Evolutionary conservation across 2,888 invertebrate genomes (phyloP).

Genomic region (Alcis repandata): DNA sequence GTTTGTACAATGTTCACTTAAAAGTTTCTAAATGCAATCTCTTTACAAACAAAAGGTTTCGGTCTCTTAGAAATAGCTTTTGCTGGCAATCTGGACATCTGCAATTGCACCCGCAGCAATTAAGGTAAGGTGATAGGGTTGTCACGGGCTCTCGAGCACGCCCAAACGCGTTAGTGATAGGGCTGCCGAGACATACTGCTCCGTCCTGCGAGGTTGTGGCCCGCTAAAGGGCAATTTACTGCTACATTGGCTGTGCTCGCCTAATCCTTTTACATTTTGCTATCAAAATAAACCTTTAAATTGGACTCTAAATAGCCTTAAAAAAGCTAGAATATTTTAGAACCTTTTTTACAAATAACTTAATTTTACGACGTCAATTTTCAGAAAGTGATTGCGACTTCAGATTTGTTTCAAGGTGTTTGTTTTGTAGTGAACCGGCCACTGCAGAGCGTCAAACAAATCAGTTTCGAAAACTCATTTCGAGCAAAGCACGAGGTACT

Average conservation of each 20-base stretch:
- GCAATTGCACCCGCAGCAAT: constrained; percentile 44
- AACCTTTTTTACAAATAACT: too few species aligned
- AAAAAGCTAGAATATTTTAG: neutral
- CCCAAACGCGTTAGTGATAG: neutral
- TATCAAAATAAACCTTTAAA: neutral
- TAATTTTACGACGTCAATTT: too few species aligned
- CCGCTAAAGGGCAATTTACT: constrained; percentile 55
- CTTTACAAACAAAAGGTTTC: neutral
- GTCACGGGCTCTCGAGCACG: constrained; percentile 4
- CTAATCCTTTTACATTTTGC: neutral
- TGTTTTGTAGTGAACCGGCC: neutral
- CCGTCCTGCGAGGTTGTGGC: neutral
- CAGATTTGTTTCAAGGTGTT: neutral
- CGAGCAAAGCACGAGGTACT: constrained; percentile 18
- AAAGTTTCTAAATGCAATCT: neutral
- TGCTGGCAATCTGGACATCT: constrained; percentile 21
- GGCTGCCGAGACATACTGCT: constrained; percentile 8
- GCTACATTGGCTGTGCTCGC: constrained; percentile 52
- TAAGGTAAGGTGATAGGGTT: constrained; percentile 27
- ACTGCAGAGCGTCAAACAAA: constrained; percentile 17
- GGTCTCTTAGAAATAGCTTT: constrained; percentile 3
- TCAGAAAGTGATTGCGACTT: neutral
- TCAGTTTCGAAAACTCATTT: constrained; percentile 30
- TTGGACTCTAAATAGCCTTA: neutral
- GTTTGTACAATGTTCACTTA: neutral